phyloP scores from a whole-genome alignment of 2,797 vertebrate genomes.

The Sebastes melanostomus region DNA sequence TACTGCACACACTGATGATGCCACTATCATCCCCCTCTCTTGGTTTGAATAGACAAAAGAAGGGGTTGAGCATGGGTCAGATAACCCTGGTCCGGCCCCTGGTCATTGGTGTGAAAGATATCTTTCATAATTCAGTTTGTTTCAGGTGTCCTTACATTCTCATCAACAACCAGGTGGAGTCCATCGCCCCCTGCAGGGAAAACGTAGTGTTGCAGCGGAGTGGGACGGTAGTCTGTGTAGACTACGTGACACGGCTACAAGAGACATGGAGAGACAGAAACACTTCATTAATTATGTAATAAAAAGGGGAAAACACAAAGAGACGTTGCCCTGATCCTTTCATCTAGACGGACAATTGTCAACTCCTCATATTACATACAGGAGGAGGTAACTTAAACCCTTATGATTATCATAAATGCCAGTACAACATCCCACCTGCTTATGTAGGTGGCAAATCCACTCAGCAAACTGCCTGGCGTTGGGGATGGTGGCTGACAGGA shows the following conservation, averaged over 20 bases:
- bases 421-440: constrained; percentile 81
- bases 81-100: too few species aligned
- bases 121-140: not conserved
- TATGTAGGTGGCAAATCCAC: constrained; percentile 98
- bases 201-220: constrained; percentile 97
- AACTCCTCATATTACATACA: not conserved
- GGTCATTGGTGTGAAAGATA: too few species aligned
- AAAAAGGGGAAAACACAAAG: not conserved
- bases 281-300: not conserved
- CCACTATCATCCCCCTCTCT: too few species aligned
- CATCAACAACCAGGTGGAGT: constrained; percentile 97
- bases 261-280: constrained; percentile 36
- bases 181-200: constrained; percentile 99
- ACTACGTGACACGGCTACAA: constrained; percentile 95
- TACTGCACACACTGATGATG: accelerated
- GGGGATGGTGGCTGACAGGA: constrained; percentile 97
- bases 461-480: constrained; percentile 98
- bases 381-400: not conserved
- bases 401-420: not conserved
- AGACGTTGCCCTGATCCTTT: not conserved
- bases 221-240: constrained; percentile 97
- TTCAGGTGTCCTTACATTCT: constrained; percentile 88
- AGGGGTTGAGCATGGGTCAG: too few species aligned
- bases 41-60: too few species aligned
- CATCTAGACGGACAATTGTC: not conserved